Conservation (phyloP, 1,140 invertebrate genomes). For the Drepana arcuata region DNA sequence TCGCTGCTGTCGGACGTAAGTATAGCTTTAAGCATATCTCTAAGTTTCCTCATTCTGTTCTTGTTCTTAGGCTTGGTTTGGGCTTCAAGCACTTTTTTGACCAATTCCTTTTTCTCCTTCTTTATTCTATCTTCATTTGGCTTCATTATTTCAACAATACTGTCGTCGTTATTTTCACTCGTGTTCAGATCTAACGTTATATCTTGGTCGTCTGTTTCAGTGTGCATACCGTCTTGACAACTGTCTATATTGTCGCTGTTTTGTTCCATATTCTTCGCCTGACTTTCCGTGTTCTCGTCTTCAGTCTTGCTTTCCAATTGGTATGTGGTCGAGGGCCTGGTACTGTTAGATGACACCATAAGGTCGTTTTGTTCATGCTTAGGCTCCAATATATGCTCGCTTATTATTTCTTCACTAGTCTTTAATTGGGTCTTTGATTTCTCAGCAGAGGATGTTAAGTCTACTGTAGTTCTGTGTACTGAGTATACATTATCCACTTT, state of each 20-base stretch:
- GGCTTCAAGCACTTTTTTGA: slow-evolving; percentile 32
- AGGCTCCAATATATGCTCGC: no score
- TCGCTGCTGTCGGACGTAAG: slow-evolving; percentile 38
- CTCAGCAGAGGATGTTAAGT: slow-evolving; percentile 17
- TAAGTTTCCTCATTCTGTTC: slow-evolving; percentile 21
- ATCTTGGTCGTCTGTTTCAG: no score
- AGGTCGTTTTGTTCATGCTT: neutral
- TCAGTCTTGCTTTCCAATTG: slow-evolving; percentile 1
- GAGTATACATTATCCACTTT: slow-evolving; percentile 24
- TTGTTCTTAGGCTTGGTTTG: slow-evolving; percentile 21
- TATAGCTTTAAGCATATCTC: slow-evolving; percentile 31
- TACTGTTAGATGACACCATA: neutral
- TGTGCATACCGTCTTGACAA: neutral
- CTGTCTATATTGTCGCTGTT: neutral
- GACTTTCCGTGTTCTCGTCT: neutral
- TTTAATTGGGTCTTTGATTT: slow-evolving; percentile 7
- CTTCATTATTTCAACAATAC: no score
- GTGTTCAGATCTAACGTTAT: no score
- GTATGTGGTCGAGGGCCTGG: neutral
- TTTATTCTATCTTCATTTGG: slow-evolving; percentile 3
- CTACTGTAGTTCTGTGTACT: slow-evolving; percentile 27
- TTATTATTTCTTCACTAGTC: neutral
- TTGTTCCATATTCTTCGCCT: neutral
- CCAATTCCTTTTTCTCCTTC: slow-evolving; percentile 33
- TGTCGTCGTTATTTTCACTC: neutral